Percentiles rank a stretch among this genome's conserved stretches.
These are phyloP conservation scores for Drosophila insularis DNA, from an alignment of 1,140 invertebrate genomes.

Conservation along the genomic window DNA sequence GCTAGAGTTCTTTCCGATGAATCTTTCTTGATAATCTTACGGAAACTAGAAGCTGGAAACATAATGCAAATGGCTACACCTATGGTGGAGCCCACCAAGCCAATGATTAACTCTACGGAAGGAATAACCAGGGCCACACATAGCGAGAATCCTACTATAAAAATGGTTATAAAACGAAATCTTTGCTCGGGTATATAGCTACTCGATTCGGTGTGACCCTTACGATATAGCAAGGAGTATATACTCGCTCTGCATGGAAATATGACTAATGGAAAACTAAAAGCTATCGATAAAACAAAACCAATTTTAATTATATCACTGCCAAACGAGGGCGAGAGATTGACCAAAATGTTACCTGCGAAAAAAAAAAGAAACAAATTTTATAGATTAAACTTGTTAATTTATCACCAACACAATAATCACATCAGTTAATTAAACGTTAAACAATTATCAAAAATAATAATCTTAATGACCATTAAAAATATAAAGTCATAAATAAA, in stretches of 20 bases:
- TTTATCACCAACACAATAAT: neutral
- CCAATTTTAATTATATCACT: conserved; percentile 95
- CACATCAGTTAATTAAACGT: no score
- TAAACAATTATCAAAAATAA: conserved; percentile 62
- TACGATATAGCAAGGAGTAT: conserved; percentile 94
- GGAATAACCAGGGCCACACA: conserved; percentile 90
- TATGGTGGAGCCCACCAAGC: conserved; percentile 95
- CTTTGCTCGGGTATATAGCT: conserved; percentile 88
- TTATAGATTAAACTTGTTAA: neutral
- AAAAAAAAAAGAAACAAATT: neutral
- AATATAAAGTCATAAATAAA: conserved; percentile 8
- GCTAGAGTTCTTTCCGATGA: conserved; percentile 89
- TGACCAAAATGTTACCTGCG: conserved; percentile 95
- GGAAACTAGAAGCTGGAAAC: conserved; percentile 92
- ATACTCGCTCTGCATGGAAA: conserved; percentile 97
- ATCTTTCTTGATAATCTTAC: conserved; percentile 88
- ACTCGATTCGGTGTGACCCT: conserved; percentile 82
- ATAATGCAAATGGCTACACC: conserved; percentile 97
- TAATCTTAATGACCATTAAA: conserved; percentile 65
- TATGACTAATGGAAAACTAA: conserved; percentile 98
- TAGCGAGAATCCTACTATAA: conserved; percentile 90
- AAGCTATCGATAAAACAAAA: conserved; percentile 96
- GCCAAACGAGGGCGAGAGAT: conserved; percentile 89
- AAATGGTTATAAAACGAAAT: conserved; percentile 91
- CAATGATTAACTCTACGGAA: conserved; percentile 96